Evolutionary conservation across 2,113 vertebrate genomes (phyloP).

Genomic region (Pagrus major): DNA sequence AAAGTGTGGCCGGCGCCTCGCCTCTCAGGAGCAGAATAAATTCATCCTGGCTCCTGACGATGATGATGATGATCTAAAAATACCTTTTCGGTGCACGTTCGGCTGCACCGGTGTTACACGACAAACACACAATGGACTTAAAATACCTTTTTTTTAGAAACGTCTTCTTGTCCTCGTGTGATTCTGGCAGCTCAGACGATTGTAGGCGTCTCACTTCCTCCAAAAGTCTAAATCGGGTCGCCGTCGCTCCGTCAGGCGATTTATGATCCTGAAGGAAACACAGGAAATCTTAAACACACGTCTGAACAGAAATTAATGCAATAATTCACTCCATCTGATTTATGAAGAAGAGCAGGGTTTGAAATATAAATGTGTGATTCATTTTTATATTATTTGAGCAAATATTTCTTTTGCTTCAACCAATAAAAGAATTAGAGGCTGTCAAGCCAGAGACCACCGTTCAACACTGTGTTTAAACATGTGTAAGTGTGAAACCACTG

Average conservation of each 20-base stretch:
- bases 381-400: too few relatives aligned
- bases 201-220: background rate
- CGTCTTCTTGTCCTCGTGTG: background rate
- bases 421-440: too few relatives aligned
- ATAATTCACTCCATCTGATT: background rate
- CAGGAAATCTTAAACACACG: background rate
- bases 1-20: conserved; percentile 31
- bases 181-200: background rate
- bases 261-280: background rate
- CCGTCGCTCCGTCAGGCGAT: background rate
- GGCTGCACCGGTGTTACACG: conserved; percentile 13
- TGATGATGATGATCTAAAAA: conserved; percentile 34
- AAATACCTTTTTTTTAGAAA: background rate
- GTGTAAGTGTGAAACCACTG: too few relatives aligned
- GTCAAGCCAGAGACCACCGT: too few relatives aligned
- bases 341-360: background rate
- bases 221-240: background rate
- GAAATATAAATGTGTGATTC: too few relatives aligned
- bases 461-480: too few relatives aligned
- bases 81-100: conserved; percentile 17
- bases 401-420: too few relatives aligned
- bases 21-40: conserved; percentile 28
- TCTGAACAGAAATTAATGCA: background rate
- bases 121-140: background rate
- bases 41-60: conserved; percentile 16